Evolutionary conservation across 2,888 invertebrate genomes (phyloP), one percentile per base, ranked within the genome.

Genomic region (Crepidodera aurea): DNA sequence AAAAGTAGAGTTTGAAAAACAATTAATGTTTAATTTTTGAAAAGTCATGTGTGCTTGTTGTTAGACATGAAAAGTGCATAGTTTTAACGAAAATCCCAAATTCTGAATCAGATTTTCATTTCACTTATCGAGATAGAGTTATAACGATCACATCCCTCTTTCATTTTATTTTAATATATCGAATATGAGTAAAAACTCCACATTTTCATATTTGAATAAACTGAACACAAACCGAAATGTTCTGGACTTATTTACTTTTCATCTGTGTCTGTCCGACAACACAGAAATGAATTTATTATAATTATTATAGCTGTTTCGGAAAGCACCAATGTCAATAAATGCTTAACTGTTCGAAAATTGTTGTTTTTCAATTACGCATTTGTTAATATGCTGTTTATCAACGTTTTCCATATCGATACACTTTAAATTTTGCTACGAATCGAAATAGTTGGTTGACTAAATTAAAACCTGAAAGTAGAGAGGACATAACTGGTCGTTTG

Each of bases 341-440:
- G 48, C 48, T 50, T 62, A 57, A 55, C 55, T 50, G 44, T 51
- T 48, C 19, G 54, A 63, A 63, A 63, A 54, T 60, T 59, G 59
- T 59, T 63, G 59, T 63, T 59, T 63, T 63, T 63, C 63, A 63
- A 63, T 63, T 59, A 63, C 51, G 48, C 51, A 60, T 63, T 60
- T 56, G 65, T 63, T 62, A 62, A 65, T 62, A 55, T 50, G 54
- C 54, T 65, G 61, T 62, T 65, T 55, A 65, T 65, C 53, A 58
- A 62, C 61, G 46, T 57, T 57, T 57, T 57, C 57, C 57, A 48
- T 57, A 57, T 57, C 51, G 50, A 46, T 50, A 58, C 46, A 56
- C 56, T 56, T 44, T 19, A 29, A 56, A 46, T 46, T 56, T 55
- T 13, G 29, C 34, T 37, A 19, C 56, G 44, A 29, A 25, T 32